phyloP scores from a whole-genome alignment of 2,797 vertebrate species.

The Paedocypris micromegethes region DNA sequence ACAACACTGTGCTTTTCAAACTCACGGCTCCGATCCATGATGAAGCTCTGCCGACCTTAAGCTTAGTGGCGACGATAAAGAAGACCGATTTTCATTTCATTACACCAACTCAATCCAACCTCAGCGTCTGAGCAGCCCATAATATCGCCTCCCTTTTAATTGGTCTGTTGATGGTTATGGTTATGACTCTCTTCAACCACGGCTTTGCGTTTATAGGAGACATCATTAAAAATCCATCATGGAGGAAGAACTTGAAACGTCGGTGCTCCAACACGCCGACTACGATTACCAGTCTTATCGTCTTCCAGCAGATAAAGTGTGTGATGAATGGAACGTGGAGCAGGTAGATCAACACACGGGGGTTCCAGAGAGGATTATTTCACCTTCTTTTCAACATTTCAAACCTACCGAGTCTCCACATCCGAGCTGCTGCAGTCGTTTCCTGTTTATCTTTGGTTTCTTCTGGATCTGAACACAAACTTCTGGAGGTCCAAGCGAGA shows the following conservation, averaged over 20 bases:
- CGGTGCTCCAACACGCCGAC: slow-evolving; percentile 53
- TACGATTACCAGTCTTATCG: slow-evolving; percentile 59
- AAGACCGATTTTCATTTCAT: slow-evolving; percentile 37
- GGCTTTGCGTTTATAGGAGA: slow-evolving; percentile 36
- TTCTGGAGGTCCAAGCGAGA: no score
- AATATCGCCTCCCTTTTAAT: slow-evolving; percentile 46
- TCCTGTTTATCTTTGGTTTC: no score
- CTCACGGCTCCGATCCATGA: no score
- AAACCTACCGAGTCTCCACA: no score
- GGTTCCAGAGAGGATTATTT: no score
- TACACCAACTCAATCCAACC: slow-evolving; percentile 44
- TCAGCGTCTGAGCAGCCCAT: slow-evolving; percentile 41
- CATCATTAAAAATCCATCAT: slow-evolving; percentile 65
- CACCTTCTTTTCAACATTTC: no score
- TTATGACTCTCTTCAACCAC: slow-evolving; percentile 51
- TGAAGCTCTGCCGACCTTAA: slow-evolving; percentile 10
- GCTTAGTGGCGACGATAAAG: background rate
- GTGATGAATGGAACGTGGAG: slow-evolving; percentile 4
- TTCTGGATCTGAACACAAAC: no score
- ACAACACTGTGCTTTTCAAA: no score
- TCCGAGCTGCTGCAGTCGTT: no score
- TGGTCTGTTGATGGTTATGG: slow-evolving; percentile 50
- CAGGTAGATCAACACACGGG: background rate
- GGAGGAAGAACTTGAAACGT: slow-evolving; percentile 57
- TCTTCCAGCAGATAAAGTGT: slow-evolving; percentile 38